Evolutionary conservation across 1,140 invertebrate genomes (phyloP).

Genomic region (Drusus annulatus): DNA sequence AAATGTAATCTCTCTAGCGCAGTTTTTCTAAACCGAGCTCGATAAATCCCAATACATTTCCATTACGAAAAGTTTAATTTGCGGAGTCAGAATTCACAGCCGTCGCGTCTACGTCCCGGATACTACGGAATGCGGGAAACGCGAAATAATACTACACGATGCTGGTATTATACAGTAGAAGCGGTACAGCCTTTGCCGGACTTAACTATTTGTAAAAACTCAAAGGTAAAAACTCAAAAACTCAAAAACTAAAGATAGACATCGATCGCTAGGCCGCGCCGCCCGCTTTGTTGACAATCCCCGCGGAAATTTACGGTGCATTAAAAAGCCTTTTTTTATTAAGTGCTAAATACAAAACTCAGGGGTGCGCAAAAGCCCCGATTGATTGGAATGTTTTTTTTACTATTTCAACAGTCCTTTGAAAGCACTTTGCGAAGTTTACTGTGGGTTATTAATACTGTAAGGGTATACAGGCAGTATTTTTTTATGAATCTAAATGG

Average conservation of each 20-base stretch:
- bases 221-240: constrained; percentile 22
- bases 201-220: constrained; percentile 12
- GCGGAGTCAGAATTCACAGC: constrained; percentile 10
- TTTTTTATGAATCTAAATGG: no score
- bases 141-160: neutral
- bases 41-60: constrained; percentile 20
- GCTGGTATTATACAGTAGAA: no score
- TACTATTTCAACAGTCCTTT: no score
- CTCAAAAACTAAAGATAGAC: no score
- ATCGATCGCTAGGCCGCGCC: neutral
- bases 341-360: no score
- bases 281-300: neutral
- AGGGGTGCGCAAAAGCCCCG: neutral
- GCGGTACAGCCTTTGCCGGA: neutral
- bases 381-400: no score
- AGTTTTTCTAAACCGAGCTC: neutral
- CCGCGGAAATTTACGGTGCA: constrained; percentile 29
- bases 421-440: no score
- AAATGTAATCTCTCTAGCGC: neutral
- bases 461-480: no score
- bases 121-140: neutral
- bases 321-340: constrained; percentile 27
- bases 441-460: no score
- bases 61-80: constrained; percentile 33
- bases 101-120: neutral